Conservation (phyloP, 2,113 vertebrate genomes). For the Megaceryle maxima region DNA sequence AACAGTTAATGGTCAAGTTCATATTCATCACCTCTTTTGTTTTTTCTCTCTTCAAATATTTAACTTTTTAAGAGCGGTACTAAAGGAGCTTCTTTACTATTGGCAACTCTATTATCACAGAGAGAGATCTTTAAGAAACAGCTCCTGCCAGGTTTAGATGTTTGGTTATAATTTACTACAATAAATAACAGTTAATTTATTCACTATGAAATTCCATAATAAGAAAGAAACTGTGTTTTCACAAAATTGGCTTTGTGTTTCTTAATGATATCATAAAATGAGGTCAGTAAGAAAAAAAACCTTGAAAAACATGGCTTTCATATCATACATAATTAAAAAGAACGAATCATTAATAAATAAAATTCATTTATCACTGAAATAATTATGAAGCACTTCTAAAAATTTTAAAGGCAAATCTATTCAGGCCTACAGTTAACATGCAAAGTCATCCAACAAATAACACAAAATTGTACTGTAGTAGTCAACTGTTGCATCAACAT, state of each 20-base stretch:
- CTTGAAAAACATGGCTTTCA: conserved; percentile 78
- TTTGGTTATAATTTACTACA: conserved; percentile 60
- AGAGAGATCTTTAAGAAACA: conserved; percentile 32
- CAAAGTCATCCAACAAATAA: conserved; percentile 95
- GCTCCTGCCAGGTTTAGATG: conserved; percentile 50
- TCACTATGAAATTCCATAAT: conserved; percentile 57
- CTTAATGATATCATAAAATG: conserved; percentile 39
- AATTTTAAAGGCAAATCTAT: conserved; percentile 85
- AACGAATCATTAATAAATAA: conserved; percentile 71
- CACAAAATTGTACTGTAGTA: conserved; percentile 88
- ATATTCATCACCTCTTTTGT: neutral
- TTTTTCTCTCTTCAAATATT: neutral
- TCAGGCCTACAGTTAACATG: conserved; percentile 95
- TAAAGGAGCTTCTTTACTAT: conserved; percentile 17
- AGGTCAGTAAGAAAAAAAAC: conserved; percentile 66
- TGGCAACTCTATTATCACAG: conserved; percentile 45
- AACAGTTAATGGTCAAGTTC: neutral
- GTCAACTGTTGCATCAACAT: conserved; percentile 89
- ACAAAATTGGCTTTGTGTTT: conserved; percentile 65
- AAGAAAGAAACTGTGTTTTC: conserved; percentile 64
- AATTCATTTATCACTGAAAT: conserved; percentile 59
- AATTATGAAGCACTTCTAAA: conserved; percentile 78
- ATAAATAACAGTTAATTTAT: conserved; percentile 74
- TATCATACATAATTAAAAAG: conserved; percentile 65
- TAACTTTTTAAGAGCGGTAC: conserved; percentile 23